Evolutionary conservation across 2,888 invertebrate genomes (phyloP).

Genomic region (Caenorhabditis panamensis): DNA sequence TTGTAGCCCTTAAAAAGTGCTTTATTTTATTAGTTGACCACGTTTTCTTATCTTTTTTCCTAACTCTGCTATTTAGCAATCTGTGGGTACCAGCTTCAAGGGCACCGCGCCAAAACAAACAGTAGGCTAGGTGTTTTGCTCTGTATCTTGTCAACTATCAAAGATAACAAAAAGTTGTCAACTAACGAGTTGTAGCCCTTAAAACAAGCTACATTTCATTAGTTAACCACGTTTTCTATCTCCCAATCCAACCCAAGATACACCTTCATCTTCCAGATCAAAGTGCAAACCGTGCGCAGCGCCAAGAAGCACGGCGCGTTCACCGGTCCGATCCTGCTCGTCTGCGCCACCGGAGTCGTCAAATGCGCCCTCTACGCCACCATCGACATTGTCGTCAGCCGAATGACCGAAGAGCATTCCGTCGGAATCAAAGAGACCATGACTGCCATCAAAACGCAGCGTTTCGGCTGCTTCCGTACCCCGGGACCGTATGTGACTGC

Average conservation of each 20-base stretch:
- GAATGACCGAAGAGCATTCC: slow-evolving; percentile 56
- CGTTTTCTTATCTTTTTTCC: too few relatives aligned
- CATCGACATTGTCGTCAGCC: slow-evolving; percentile 52
- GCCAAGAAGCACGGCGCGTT: slow-evolving; percentile 38
- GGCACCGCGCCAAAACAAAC: too few relatives aligned
- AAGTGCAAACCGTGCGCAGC: slow-evolving; percentile 45
- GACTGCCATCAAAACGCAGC: slow-evolving; percentile 50
- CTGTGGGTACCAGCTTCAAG: too few relatives aligned
- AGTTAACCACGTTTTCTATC: neutral
- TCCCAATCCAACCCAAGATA: neutral
- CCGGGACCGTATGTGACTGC: slow-evolving; percentile 36
- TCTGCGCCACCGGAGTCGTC: slow-evolving; percentile 51
- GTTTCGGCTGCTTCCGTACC: slow-evolving; percentile 55
- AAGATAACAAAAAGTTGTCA: too few relatives aligned
- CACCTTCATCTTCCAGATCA: slow-evolving; percentile 43
- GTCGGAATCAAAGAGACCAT: slow-evolving; percentile 62
- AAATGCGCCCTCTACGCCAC: slow-evolving; percentile 51
- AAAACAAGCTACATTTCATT: neutral
- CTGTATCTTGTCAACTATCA: too few relatives aligned
- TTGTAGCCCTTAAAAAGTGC: too few relatives aligned
- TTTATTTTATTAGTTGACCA: too few relatives aligned
- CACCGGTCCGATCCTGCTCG: slow-evolving; percentile 47
- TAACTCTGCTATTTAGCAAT: too few relatives aligned
- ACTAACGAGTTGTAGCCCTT: too few relatives aligned
- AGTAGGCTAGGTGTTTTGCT: too few relatives aligned